Evolutionary conservation across 2,888 invertebrate species (phyloP).

Genomic region (Amorpha juglandis): DNA sequence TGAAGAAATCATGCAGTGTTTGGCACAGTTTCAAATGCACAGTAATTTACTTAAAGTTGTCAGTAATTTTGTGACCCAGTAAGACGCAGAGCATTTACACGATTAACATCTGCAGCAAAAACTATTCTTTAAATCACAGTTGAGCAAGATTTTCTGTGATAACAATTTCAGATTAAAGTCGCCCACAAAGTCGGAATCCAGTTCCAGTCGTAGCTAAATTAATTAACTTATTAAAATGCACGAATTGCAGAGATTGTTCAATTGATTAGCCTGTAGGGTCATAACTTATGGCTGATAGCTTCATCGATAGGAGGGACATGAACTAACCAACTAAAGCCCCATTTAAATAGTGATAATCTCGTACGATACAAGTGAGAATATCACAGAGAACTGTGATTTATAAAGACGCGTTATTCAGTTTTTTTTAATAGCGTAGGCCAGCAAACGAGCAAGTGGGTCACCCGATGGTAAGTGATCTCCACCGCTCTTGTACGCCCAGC

Average conservation of each 20-base stretch:
- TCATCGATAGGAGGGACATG: neutral
- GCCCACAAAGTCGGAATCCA: neutral
- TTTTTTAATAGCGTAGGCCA: too few species aligned
- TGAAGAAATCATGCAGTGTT: too few species aligned
- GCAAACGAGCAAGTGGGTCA: too few species aligned
- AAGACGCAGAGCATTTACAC: too few species aligned
- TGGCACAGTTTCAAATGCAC: too few species aligned
- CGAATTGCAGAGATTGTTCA: conserved; percentile 14
- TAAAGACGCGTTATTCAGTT: too few species aligned
- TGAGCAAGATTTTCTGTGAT: neutral
- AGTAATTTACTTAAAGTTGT: too few species aligned
- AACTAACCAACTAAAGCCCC: neutral
- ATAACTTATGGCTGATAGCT: neutral
- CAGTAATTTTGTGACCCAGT: too few species aligned
- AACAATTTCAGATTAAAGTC: conserved; percentile 4
- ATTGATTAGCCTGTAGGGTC: neutral
- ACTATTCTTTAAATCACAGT: neutral
- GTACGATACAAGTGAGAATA: too few species aligned
- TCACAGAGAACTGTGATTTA: too few species aligned
- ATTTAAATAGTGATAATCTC: neutral
- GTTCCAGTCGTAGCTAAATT: neutral
- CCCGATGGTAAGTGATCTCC: too few species aligned
- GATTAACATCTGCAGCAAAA: neutral
- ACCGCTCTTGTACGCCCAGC: too few species aligned
- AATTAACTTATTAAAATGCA: conserved; percentile 20